Evolutionary conservation across 1,140 invertebrate genomes (phyloP).

Genomic region (Drosophila dunni): DNA sequence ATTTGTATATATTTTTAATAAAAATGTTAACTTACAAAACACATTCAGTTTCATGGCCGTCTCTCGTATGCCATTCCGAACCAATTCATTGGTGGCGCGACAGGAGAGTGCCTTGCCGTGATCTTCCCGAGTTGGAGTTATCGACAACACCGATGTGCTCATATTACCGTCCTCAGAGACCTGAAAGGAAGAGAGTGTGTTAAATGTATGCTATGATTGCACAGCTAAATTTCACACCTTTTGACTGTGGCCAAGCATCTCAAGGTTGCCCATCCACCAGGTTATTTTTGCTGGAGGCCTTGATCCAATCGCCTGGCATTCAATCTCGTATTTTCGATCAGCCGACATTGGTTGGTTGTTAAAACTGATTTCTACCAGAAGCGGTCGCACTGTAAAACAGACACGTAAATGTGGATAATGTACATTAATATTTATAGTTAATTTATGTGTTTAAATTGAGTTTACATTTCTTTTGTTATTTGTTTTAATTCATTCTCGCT

Average conservation of each 20-base stretch:
- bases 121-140: slow-evolving; percentile 90
- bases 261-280: slow-evolving; percentile 92
- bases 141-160: slow-evolving; percentile 90
- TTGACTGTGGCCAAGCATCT: slow-evolving; percentile 85
- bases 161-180: slow-evolving; percentile 91
- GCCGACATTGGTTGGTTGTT: slow-evolving; percentile 93
- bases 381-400: slow-evolving; percentile 89
- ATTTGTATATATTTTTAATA: background rate
- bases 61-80: slow-evolving; percentile 90
- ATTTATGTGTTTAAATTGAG: slow-evolving; percentile 79
- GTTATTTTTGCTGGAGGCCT: slow-evolving; percentile 91
- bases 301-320: slow-evolving; percentile 92
- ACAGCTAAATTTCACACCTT: slow-evolving; percentile 55
- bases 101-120: slow-evolving; percentile 92
- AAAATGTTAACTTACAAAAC: slow-evolving; percentile 89
- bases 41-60: slow-evolving; percentile 92
- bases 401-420: slow-evolving; percentile 38
- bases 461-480: slow-evolving; percentile 50
- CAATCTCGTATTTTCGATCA: slow-evolving; percentile 90
- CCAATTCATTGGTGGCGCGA: slow-evolving; percentile 91
- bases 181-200: slow-evolving; percentile 84
- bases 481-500: slow-evolving; percentile 22
- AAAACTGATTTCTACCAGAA: slow-evolving; percentile 91
- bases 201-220: background rate
- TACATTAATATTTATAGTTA: slow-evolving; percentile 75